These are phyloP conservation scores for Ctenopoma multispine DNA, from an alignment of 2,797 vertebrate species.

Conservation along the genomic window DNA sequence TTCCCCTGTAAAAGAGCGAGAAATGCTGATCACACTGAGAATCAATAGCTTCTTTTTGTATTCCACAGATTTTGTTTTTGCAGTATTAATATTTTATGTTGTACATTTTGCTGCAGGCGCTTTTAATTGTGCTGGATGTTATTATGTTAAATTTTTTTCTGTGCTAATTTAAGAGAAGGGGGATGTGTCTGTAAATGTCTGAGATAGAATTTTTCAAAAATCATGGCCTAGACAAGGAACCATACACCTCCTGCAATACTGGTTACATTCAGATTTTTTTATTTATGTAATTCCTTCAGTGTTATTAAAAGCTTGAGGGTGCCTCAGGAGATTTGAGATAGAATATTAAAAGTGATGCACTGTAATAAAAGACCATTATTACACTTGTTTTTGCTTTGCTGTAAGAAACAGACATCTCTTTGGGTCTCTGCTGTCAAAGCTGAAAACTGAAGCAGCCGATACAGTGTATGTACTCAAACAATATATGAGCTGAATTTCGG, in stretches of 20 bases:
- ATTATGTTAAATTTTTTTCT: too few relatives aligned
- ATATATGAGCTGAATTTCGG: not conserved
- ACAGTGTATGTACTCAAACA: not conserved
- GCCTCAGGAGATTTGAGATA: not conserved
- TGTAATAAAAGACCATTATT: slow-evolving; percentile 13
- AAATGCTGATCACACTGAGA: too few relatives aligned
- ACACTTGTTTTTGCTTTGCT: not conserved
- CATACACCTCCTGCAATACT: not conserved
- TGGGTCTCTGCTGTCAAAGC: not conserved
- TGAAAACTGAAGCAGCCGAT: too few relatives aligned
- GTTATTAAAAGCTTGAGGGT: slow-evolving; percentile 19
- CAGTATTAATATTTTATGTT: too few relatives aligned
- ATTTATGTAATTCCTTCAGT: not conserved
- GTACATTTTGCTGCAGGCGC: too few relatives aligned
- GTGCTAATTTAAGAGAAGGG: too few relatives aligned
- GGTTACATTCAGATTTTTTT: not conserved
- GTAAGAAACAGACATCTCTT: slow-evolving; percentile 12
- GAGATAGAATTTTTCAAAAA: not conserved
- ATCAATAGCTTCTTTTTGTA: too few relatives aligned
- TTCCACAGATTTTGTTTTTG: too few relatives aligned
- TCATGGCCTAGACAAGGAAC: not conserved
- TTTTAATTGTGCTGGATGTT: too few relatives aligned
- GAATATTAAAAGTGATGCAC: slow-evolving; percentile 22
- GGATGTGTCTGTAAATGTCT: not conserved
- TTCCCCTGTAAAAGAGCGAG: too few relatives aligned